Base-by-base conservation (phyloP, 2,113 vertebrate species). In the Gnathonemus echidnorhynchus region DNA sequence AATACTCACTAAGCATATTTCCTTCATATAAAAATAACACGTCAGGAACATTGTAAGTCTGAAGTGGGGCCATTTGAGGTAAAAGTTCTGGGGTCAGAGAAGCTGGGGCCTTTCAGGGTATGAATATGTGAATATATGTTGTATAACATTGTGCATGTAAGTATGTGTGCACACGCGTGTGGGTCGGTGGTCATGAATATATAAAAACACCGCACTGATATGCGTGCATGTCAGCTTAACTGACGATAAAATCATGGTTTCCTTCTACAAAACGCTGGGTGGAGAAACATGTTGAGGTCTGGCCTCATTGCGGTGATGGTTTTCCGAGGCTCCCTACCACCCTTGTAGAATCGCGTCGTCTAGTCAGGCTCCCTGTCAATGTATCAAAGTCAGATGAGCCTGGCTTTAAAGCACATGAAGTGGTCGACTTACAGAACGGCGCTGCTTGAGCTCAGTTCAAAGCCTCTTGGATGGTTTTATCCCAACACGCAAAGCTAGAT, bases 261-360 rank as follows among this genome's bases (percentile, higher is more conserved):
- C 88, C 35, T 15, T 83, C 27, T 89, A 52, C 45, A 50, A 35
- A 70, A 31, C 50, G 19, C 39, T 89, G 88, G 49, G 88, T 83
- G 88, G 88, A 83, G 88, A 49, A 83, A 53, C 74, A 53, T 74
- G 66, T 27, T 50, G 66, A 42, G 35, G 53, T 77, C 50, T 77
- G n/a, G 31, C 88, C 35, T 83, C 31, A 52, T 46, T 27, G 15
- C 48, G 77, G 74, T 89, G 27, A 83, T 17, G 15, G 74, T 13
- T 35, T 80, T 52, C 27, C 13, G 48, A 77, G 46, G 39, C 13
- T 15, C 49, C 13, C 2, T 83, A 3, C 56, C 45, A 21, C 62
- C 45, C 58, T 42, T n/a, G 9, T 6, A 35, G 13, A 80, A 42
- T 19, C 35, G 2, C 9, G 56, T n/a, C 50, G n/a, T 83, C 77